These are phyloP conservation scores for Oryzaephilus surinamensis DNA, from an alignment of 1,140 invertebrate species.

Conservation along the genomic window DNA sequence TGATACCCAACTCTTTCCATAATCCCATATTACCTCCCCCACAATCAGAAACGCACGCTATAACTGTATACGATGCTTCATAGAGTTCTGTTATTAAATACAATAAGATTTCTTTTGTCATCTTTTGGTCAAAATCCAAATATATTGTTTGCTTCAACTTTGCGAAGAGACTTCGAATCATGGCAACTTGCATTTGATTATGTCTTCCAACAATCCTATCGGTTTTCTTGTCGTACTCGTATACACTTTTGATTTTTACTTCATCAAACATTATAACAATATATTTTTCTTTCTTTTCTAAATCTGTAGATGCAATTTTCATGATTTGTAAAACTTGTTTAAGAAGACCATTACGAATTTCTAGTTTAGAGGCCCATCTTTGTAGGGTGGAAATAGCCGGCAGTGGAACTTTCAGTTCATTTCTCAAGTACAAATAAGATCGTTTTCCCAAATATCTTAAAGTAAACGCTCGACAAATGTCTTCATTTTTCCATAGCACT, in stretches of 20 bases:
- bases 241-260: conserved; percentile 26
- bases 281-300: conserved; percentile 17
- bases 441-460: conserved; percentile 14
- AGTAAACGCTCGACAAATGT: conserved; percentile 13
- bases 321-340: conserved; percentile 15
- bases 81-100: conserved; percentile 25
- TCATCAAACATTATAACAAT: conserved; percentile 28
- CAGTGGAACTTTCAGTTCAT: conserved; percentile 14
- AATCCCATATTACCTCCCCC: conserved; percentile 24
- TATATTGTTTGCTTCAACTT: conserved; percentile 35
- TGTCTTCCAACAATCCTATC: conserved; percentile 34
- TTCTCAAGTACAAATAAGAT: conserved; percentile 12
- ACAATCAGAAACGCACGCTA: conserved; percentile 29
- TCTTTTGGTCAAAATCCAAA: conserved; percentile 29
- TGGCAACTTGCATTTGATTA: conserved; percentile 28
- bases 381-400: conserved; percentile 10
- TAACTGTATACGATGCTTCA: conserved; percentile 23
- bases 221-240: conserved; percentile 30
- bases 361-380: conserved; percentile 15
- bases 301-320: conserved; percentile 10
- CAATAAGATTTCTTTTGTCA: conserved; percentile 26
- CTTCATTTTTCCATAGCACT: no score
- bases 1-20: conserved; percentile 29
- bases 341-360: conserved; percentile 13
- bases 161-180: conserved; percentile 27